Evolutionary conservation across 2,888 invertebrate genomes (phyloP).

Genomic region (Watsonalla cultraria): DNA sequence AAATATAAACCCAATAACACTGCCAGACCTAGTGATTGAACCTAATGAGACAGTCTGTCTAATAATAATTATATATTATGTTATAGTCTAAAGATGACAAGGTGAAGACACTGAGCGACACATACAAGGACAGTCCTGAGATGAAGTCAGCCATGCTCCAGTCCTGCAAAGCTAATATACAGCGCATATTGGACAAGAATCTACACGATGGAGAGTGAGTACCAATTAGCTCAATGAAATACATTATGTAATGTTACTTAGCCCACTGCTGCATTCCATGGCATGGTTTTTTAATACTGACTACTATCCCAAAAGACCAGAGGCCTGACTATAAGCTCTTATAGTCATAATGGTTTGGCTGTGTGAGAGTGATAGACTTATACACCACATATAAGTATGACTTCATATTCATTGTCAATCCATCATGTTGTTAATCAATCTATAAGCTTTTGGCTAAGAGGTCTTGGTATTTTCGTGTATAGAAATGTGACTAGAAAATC

Average conservation of each 20-base stretch:
- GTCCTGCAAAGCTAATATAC: constrained; percentile 85
- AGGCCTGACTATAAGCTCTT: too few relatives aligned
- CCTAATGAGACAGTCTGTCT: background rate
- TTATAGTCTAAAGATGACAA: constrained; percentile 82
- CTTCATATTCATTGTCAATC: too few relatives aligned
- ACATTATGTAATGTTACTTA: background rate
- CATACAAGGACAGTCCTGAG: constrained; percentile 81
- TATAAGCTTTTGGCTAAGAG: too few relatives aligned
- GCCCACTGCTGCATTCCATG: too few relatives aligned
- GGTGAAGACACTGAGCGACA: constrained; percentile 83
- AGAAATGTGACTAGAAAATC: too few relatives aligned
- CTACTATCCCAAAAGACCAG: background rate
- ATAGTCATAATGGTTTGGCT: too few relatives aligned
- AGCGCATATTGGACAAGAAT: constrained; percentile 85
- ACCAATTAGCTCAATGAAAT: background rate
- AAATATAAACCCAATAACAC: too few relatives aligned
- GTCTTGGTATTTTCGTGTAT: too few relatives aligned
- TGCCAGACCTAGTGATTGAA: background rate
- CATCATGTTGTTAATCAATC: too few relatives aligned
- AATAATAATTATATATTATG: background rate
- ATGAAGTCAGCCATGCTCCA: constrained; percentile 86
- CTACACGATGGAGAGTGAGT: constrained; percentile 81
- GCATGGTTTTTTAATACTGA: background rate
- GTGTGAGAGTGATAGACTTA: too few relatives aligned
- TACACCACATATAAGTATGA: too few relatives aligned